Evolutionary conservation across 1,140 invertebrate genomes (phyloP).

Genomic region (Musca vetustissima): DNA sequence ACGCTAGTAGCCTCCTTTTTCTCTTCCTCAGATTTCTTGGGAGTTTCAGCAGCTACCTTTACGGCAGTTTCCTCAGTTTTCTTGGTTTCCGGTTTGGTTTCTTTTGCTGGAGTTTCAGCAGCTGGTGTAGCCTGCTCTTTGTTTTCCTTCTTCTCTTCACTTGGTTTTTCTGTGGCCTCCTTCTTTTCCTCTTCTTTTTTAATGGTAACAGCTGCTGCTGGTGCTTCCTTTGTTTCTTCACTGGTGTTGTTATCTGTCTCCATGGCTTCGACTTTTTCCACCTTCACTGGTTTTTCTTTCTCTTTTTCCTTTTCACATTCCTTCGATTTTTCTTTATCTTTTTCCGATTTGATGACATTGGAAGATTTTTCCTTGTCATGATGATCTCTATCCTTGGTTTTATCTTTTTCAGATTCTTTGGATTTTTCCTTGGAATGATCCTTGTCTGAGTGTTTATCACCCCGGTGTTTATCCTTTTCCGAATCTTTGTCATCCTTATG

Average conservation of each 20-base stretch:
- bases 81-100: constrained; percentile 11
- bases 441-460: constrained; percentile 33
- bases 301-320: too few species aligned
- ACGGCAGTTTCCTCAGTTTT: constrained; percentile 13
- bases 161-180: neutral
- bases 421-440: constrained; percentile 33
- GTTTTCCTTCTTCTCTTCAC: neutral
- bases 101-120: neutral
- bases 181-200: constrained; percentile 9
- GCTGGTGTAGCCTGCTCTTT: too few species aligned
- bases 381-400: constrained; percentile 40
- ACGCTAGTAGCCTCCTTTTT: neutral
- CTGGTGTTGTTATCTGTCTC: constrained; percentile 5
- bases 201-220: constrained; percentile 26
- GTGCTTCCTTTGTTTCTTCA: constrained; percentile 1
- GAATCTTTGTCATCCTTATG: constrained; percentile 45
- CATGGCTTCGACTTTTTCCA: constrained; percentile 22
- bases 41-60: constrained; percentile 13
- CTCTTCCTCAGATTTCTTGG: neutral
- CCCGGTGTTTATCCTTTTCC: constrained; percentile 38
- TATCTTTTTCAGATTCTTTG: constrained; percentile 33
- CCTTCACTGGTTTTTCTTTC: constrained; percentile 22
- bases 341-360: constrained; percentile 24
- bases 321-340: constrained; percentile 17
- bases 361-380: constrained; percentile 25